Evolutionary conservation across 2,797 vertebrate species (phyloP).

Genomic region (Melopsittacus undulatus): DNA sequence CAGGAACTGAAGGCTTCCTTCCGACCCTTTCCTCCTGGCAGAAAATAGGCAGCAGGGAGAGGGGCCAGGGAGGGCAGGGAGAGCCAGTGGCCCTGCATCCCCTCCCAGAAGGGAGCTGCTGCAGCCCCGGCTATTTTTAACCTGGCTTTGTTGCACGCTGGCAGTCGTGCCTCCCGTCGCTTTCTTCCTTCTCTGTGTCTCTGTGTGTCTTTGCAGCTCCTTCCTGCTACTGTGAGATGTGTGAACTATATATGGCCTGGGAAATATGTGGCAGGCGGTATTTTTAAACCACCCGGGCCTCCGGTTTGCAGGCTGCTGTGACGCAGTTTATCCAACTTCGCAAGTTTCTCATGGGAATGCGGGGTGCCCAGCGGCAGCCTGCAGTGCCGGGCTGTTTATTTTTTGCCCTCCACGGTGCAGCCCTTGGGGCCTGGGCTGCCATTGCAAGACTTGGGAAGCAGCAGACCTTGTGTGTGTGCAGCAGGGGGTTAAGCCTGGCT

Average conservation of each 20-base stretch:
- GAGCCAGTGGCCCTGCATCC: not conserved
- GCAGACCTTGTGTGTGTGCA: not conserved
- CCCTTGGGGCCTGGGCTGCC: not conserved
- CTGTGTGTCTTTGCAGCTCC: constrained; percentile 61
- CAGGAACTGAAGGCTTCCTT: constrained; percentile 80
- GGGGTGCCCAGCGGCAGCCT: constrained; percentile 16
- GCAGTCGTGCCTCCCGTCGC: not conserved
- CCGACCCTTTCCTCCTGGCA: constrained; percentile 71
- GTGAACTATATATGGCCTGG: constrained; percentile 81
- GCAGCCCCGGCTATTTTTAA: constrained; percentile 75
- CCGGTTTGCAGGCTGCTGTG: constrained; percentile 64
- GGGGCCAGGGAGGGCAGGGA: constrained; percentile 60
- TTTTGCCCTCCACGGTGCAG: not conserved
- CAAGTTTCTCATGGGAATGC: constrained; percentile 86
- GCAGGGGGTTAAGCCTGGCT: not conserved
- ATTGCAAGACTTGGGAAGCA: constrained; percentile 35
- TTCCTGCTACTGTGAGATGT: constrained; percentile 65
- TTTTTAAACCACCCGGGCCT: constrained; percentile 74
- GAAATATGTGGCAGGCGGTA: constrained; percentile 76
- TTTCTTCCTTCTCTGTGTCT: constrained; percentile 49
- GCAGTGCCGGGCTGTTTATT: not conserved
- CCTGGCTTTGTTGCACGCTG: constrained; percentile 28
- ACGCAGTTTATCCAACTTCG: constrained; percentile 55
- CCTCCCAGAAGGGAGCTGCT: not conserved
- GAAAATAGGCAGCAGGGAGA: constrained; percentile 73